phyloP scores from a whole-genome alignment of 2,888 invertebrate genomes.

The Heliconius sara region DNA sequence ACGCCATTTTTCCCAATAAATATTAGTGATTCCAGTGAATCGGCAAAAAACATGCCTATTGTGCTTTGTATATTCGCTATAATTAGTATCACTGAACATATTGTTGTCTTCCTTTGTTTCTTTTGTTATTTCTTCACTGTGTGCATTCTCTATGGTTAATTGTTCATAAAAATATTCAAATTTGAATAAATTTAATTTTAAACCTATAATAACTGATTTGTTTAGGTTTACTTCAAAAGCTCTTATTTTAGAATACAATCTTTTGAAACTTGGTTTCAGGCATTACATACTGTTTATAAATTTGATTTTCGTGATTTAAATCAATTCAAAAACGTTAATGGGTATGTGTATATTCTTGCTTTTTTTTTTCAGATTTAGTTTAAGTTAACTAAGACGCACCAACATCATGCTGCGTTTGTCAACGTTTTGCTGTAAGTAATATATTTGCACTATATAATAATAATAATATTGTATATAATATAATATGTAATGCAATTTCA shows the following conservation, averaged over 20 bases:
- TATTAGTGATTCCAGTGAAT: constrained; percentile 11
- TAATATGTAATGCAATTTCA: no score
- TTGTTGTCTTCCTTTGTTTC: constrained; percentile 23
- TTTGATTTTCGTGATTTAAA: no score
- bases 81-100: constrained; percentile 14
- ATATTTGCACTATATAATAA: background rate
- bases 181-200: no score
- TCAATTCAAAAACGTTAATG: background rate
- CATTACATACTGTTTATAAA: no score
- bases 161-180: no score
- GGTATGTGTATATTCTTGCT: background rate
- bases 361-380: constrained; percentile 71
- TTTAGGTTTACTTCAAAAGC: no score
- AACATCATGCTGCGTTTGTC: constrained; percentile 80
- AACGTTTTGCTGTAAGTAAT: constrained; percentile 76
- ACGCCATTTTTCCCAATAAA: background rate
- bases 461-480: no score
- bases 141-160: background rate
- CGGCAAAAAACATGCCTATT: constrained; percentile 17
- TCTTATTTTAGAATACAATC: no score
- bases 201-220: no score
- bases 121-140: background rate
- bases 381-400: constrained; percentile 67
- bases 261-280: no score
- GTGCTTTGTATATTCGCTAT: constrained; percentile 25